phyloP scores from a whole-genome alignment of 2,113 vertebrate species.

The Sphaerodactylus townsendi region DNA sequence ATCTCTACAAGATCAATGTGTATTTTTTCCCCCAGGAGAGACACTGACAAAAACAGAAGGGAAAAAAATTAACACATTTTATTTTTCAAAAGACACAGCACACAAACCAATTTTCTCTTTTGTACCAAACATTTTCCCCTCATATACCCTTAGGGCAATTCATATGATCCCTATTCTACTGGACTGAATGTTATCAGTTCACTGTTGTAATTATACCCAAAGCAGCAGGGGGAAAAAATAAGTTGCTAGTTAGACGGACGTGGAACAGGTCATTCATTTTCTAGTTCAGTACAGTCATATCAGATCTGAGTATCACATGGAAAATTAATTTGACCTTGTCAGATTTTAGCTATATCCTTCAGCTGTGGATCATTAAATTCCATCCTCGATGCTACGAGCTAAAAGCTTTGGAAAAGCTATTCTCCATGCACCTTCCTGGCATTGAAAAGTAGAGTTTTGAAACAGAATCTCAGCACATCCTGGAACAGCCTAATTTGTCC shows the following conservation, averaged over 20 bases:
- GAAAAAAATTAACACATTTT: neutral
- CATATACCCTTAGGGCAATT: conserved; percentile 6
- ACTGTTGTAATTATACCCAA: conserved; percentile 47
- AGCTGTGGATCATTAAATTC: conserved; percentile 65
- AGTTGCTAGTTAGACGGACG: conserved; percentile 46
- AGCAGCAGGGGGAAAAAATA: conserved; percentile 55
- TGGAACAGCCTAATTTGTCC: conserved; percentile 13
- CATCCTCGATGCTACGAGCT: conserved; percentile 41
- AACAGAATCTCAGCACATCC: conserved; percentile 7
- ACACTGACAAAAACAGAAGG: neutral
- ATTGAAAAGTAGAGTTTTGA: conserved; percentile 10
- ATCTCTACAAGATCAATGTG: neutral
- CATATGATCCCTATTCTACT: conserved; percentile 41
- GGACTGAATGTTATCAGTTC: conserved; percentile 43
- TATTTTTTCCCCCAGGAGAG: neutral
- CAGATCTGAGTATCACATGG: conserved; percentile 62
- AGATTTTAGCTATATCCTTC: conserved; percentile 48
- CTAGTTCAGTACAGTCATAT: conserved; percentile 51
- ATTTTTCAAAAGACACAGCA: neutral
- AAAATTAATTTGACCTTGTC: conserved; percentile 66
- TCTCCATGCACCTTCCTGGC: conserved; percentile 24
- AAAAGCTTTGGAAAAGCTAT: conserved; percentile 25
- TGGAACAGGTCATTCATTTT: conserved; percentile 60
- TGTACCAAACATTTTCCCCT: conserved; percentile 17
- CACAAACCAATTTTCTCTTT: neutral